A percentile compares a stretch with the other conserved stretches of the same genome.
These are phyloP conservation scores for Melanerpes formicivorus DNA, from an alignment of 2,113 vertebrate genomes.

Conservation along the genomic window DNA sequence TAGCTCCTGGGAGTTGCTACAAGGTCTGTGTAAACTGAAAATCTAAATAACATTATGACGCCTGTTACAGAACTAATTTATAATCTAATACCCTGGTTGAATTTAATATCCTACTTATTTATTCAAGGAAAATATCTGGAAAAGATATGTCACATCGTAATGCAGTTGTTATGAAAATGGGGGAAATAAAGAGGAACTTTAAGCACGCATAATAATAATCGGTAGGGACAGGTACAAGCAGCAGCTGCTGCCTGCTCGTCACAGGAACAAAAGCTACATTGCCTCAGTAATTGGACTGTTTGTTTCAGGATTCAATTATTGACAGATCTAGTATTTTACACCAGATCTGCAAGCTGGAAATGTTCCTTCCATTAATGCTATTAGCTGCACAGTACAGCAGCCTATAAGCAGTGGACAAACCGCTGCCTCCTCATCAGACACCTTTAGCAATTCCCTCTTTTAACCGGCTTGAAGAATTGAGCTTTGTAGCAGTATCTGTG, in stretches of 20 bases:
- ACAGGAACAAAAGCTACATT: constrained; percentile 40
- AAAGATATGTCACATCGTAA: constrained; percentile 82
- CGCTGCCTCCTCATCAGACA: constrained; percentile 63
- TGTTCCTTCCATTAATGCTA: constrained; percentile 69
- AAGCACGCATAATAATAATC: constrained; percentile 64
- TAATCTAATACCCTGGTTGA: constrained; percentile 94
- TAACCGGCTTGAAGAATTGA: constrained; percentile 17
- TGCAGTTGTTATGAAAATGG: constrained; percentile 77
- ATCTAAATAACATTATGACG: constrained; percentile 97
- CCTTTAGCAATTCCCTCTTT: constrained; percentile 63
- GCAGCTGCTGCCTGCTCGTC: constrained; percentile 60
- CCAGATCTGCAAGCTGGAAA: constrained; percentile 74
- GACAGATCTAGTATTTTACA: constrained; percentile 73
- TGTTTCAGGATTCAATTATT: constrained; percentile 77
- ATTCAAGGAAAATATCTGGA: constrained; percentile 87
- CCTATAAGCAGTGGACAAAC: constrained; percentile 65
- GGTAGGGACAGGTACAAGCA: constrained; percentile 75
- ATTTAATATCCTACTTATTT: constrained; percentile 94
- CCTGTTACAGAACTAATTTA: constrained; percentile 98
- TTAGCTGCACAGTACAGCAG: constrained; percentile 63
- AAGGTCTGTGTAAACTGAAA: constrained; percentile 93
- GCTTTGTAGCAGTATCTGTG: constrained; percentile 30
- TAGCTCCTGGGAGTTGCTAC: constrained; percentile 96
- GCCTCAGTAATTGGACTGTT: constrained; percentile 70
- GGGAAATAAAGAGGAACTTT: constrained; percentile 76